Evolutionary conservation across 2,888 invertebrate species (phyloP), one percentile per base, ranked within the genome.

Genomic region (Poecilus cupreus): DNA sequence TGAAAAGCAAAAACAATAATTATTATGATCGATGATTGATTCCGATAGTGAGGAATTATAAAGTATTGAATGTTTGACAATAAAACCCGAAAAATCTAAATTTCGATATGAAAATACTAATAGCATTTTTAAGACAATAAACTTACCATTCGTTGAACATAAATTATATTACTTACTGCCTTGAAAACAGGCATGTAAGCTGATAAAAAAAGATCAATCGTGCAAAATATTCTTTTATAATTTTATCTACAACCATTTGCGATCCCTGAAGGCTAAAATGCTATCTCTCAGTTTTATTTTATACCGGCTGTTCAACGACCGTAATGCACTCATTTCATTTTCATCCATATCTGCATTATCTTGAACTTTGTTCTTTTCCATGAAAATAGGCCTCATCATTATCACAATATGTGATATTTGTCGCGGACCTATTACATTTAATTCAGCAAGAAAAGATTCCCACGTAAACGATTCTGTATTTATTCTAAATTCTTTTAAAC

Each of bases 351-450:
- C 88, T 39, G 87, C 86, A 26, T 87, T 86, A 37, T 90, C 87
- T 1, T 89, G 88, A 13, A 91, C 86, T 51, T 88, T 88, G 10
- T 89, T 89, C 76, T 88, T 88, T 83, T 90, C 90, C 0, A 90
- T 90, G 83, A 90, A 88, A 22, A 91, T 88, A 0, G 91, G 89
- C 83, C 89, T 90, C 24, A 90, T 86, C 91, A 91, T 91, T 39
- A 90, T 87, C 0, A 91, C 82, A 3, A 91, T 87, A 84, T 91
- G 91, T 46, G 88, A 88, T n/a, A 91, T 86, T 85, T 91, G 90
- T 1, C 88, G 82, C 10, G 89, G 89, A 0, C 88, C 91, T 39
- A 89, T 87, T 18, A 87, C 85, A 24, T 90, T 86, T 8, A 91
- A 84, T 85, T 91, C 91, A 0, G 87, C 83, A 85, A 90, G 77